These are phyloP conservation scores for Mimumesa dahlbomi DNA, from an alignment of 2,888 invertebrate genomes.

Conservation along the genomic window DNA sequence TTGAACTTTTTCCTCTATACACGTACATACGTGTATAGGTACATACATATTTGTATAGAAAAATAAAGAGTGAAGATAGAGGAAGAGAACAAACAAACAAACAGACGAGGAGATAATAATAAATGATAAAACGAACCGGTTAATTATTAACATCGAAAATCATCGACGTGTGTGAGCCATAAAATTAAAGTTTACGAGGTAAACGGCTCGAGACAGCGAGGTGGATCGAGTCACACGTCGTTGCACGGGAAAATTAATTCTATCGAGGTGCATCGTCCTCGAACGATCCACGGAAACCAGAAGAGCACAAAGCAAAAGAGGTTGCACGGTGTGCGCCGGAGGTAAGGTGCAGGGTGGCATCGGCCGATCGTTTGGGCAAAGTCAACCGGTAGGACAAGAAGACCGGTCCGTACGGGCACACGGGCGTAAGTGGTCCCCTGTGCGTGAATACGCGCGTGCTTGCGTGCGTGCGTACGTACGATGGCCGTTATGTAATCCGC, in stretches of 20 bases:
- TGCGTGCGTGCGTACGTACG: conserved; percentile 53
- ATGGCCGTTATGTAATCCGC: conserved; percentile 67
- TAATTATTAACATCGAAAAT: too few relatives aligned
- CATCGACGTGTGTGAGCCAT: too few relatives aligned
- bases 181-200: too few relatives aligned
- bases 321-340: conserved; percentile 9
- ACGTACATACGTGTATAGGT: too few relatives aligned
- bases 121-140: too few relatives aligned
- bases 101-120: too few relatives aligned
- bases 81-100: too few relatives aligned
- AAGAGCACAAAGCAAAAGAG: conserved; percentile 2
- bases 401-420: conserved; percentile 36
- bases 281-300: conserved; percentile 8
- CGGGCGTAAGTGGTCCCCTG: conserved; percentile 17
- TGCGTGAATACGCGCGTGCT: conserved; percentile 33
- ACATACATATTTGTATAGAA: too few relatives aligned
- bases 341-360: conserved; percentile 57
- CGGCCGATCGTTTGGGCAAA: conserved; percentile 50
- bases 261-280: conserved; percentile 11
- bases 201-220: not conserved
- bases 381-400: conserved; percentile 54
- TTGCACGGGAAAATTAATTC: not conserved
- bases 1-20: too few relatives aligned
- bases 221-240: not conserved
- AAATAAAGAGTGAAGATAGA: too few relatives aligned